Conservation (phyloP, 2,888 invertebrate genomes). For the Hecatera dysodea region DNA sequence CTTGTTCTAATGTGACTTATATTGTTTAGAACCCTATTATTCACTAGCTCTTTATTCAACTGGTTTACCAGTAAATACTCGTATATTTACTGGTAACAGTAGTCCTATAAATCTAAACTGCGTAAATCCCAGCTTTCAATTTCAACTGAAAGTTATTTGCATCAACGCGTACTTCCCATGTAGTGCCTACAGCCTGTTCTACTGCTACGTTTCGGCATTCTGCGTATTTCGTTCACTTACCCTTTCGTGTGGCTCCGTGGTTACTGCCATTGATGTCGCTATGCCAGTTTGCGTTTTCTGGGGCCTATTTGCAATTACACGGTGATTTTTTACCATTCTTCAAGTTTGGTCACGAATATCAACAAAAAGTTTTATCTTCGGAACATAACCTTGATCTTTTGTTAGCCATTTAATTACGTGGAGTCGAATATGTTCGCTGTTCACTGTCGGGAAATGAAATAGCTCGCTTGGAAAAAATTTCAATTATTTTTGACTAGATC, state of each 20-base stretch:
- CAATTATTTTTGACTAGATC: conserved; percentile 51
- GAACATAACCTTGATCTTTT: conserved; percentile 87
- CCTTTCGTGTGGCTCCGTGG: conserved; percentile 56
- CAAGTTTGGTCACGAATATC: conserved; percentile 86
- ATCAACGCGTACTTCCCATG: conserved; percentile 19
- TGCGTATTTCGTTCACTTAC: conserved; percentile 59
- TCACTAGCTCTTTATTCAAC: conserved; percentile 23
- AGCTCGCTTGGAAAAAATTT: conserved; percentile 65
- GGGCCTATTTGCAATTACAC: conserved; percentile 88
- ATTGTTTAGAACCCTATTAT: conserved; percentile 29
- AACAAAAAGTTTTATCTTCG: conserved; percentile 86
- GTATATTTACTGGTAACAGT: conserved; percentile 3
- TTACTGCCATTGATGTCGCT: conserved; percentile 57
- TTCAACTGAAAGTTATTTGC: conserved; percentile 42
- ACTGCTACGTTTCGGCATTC: conserved; percentile 31
- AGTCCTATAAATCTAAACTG: conserved; percentile 1
- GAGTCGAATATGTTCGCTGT: conserved; percentile 72
- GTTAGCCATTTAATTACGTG: conserved; percentile 86
- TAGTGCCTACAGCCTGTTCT: conserved; percentile 21
- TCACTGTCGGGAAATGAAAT: conserved; percentile 71
- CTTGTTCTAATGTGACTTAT: conserved; percentile 18
- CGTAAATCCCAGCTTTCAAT: conserved; percentile 35
- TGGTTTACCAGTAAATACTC: too few relatives aligned
- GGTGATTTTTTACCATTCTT: conserved; percentile 84
- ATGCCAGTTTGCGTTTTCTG: conserved; percentile 72